Conservation (phyloP, 2,113 vertebrate species). For the Xenopus laevis region DNA sequence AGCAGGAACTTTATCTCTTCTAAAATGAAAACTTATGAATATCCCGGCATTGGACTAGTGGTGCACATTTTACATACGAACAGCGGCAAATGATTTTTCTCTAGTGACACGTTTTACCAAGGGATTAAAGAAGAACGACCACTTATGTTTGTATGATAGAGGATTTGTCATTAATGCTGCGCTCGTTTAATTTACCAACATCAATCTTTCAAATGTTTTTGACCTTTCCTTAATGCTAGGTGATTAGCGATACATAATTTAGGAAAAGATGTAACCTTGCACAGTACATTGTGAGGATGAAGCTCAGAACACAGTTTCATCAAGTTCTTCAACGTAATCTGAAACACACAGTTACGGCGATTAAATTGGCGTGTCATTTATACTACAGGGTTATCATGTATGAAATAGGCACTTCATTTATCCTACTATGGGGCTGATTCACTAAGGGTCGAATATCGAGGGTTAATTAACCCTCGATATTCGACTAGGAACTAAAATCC, state of each 20-base stretch:
- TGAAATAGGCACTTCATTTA: too few relatives aligned
- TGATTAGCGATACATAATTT: conserved; percentile 27
- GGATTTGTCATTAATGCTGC: conserved; percentile 28
- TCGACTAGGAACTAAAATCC: too few relatives aligned
- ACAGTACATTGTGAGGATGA: background rate
- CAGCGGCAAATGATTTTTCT: conserved; percentile 33
- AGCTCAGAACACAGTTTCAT: too few relatives aligned
- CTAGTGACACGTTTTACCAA: conserved; percentile 27
- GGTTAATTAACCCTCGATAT: too few relatives aligned
- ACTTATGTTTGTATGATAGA: conserved; percentile 21
- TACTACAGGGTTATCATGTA: too few relatives aligned
- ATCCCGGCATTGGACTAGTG: background rate
- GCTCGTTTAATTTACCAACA: conserved; percentile 25
- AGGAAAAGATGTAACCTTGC: conserved; percentile 3
- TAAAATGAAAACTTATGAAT: too few relatives aligned
- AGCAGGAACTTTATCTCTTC: too few relatives aligned
- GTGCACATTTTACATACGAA: conserved; percentile 23
- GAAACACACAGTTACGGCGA: too few relatives aligned
- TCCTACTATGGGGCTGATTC: too few relatives aligned
- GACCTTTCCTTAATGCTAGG: conserved; percentile 31
- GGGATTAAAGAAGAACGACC: conserved; percentile 13
- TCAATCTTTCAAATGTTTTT: conserved; percentile 26
- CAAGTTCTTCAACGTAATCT: too few relatives aligned
- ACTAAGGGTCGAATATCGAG: too few relatives aligned
- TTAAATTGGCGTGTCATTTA: too few relatives aligned